Evolutionary conservation across 2,113 vertebrate genomes (phyloP).

Genomic region (Oxyruncus cristatus): DNA sequence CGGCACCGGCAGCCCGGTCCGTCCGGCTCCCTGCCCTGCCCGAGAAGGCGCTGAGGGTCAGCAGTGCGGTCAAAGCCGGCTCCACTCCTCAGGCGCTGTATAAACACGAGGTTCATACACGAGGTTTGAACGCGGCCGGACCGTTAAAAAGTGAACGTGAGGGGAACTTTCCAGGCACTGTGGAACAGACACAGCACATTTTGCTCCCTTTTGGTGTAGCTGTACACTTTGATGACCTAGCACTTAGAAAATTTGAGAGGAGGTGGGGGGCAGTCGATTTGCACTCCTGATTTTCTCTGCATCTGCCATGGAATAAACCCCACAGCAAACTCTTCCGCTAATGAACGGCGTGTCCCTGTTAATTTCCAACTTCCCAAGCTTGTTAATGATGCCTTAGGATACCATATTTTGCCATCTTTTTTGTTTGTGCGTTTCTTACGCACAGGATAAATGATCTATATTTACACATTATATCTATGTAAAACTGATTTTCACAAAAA

Average conservation of each 20-base stretch:
- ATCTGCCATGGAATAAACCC: neutral
- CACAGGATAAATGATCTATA: neutral
- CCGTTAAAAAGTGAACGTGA: neutral
- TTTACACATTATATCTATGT: neutral
- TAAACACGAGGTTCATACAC: neutral
- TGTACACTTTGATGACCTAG: neutral
- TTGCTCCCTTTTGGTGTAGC: neutral
- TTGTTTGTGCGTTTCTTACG: neutral
- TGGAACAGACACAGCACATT: neutral
- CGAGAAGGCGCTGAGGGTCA: neutral
- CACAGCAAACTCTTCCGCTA: neutral
- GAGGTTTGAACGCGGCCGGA: neutral
- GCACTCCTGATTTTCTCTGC: neutral
- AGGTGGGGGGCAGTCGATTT: neutral
- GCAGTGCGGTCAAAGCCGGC: neutral
- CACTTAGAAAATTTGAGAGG: neutral
- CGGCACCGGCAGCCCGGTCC: fast-evolving
- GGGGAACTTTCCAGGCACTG: neutral
- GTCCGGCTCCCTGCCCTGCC: neutral
- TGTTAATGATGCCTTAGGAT: neutral
- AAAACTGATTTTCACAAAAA: neutral
- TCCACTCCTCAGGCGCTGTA: neutral
- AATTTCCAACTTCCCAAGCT: neutral
- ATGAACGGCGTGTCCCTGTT: neutral
- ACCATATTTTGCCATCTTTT: neutral